Conservation (phyloP, 2,888 invertebrate species). For the Ectobius pallidus region DNA sequence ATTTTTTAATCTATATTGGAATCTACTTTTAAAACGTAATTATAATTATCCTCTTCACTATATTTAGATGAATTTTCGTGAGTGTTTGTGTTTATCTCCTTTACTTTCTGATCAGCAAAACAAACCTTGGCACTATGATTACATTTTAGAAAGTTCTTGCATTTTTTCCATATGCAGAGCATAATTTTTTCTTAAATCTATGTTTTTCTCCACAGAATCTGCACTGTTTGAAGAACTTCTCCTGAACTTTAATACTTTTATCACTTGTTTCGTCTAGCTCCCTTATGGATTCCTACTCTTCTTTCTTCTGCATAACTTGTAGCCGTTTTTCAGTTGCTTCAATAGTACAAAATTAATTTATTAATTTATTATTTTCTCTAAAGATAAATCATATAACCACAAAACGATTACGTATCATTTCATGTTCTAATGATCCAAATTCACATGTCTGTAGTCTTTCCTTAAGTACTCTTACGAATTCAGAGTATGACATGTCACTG, state of each 20-base stretch:
- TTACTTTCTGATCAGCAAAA: neutral
- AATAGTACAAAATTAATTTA: neutral
- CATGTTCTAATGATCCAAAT: neutral
- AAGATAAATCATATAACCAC: neutral
- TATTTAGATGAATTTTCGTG: neutral
- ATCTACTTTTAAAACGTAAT: no score
- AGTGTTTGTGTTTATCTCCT: neutral
- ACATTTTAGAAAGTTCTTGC: neutral
- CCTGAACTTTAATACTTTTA: neutral
- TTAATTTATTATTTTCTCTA: neutral
- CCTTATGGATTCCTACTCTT: neutral
- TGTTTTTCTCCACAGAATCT: no score
- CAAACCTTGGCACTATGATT: neutral
- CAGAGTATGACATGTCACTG: neutral
- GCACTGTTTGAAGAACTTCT: no score
- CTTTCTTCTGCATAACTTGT: no score
- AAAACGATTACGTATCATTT: neutral
- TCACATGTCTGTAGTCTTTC: neutral
- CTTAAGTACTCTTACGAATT: neutral
- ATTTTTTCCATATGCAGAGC: neutral
- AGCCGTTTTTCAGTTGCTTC: no score
- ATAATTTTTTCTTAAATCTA: neutral
- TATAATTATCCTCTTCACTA: neutral
- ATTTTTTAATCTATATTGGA: no score
- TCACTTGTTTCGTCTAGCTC: neutral